Evolutionary conservation across 2,888 invertebrate species (phyloP).

Genomic region (Psylliodes chrysocephalus): DNA sequence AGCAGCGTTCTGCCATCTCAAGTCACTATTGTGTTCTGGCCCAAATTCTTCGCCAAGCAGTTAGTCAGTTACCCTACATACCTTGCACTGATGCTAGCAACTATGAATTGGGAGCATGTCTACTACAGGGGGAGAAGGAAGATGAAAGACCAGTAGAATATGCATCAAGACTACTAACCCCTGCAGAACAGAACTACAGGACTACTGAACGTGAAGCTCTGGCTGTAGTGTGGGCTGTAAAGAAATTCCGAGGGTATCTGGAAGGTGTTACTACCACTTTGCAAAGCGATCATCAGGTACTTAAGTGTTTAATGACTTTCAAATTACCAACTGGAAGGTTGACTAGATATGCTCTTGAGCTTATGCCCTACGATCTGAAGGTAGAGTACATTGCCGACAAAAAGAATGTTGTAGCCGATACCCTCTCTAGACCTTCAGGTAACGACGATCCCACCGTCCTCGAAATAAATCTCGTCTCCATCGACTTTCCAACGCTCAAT

Average conservation of each 20-base stretch:
- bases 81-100: slow-evolving; percentile 47
- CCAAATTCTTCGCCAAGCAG: slow-evolving; percentile 46
- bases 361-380: slow-evolving; percentile 57
- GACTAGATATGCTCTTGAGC: slow-evolving; percentile 61
- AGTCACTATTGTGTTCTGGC: slow-evolving; percentile 37
- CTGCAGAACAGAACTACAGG: slow-evolving; percentile 47
- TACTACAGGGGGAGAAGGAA: slow-evolving; percentile 45
- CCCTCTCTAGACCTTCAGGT: slow-evolving; percentile 29
- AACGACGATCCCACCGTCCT: neutral
- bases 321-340: slow-evolving; percentile 58
- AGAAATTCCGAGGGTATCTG: slow-evolving; percentile 59
- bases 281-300: slow-evolving; percentile 63
- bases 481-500: neutral
- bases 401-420: slow-evolving; percentile 37
- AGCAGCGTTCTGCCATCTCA: slow-evolving; percentile 35
- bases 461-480: neutral
- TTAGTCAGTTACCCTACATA: too few relatives aligned
- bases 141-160: slow-evolving; percentile 41
- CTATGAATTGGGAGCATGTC: slow-evolving; percentile 44
- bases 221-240: slow-evolving; percentile 53
- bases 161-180: slow-evolving; percentile 47
- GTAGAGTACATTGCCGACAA: slow-evolving; percentile 33
- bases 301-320: slow-evolving; percentile 61
- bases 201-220: slow-evolving; percentile 50
- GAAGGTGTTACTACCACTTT: slow-evolving; percentile 57